Evolutionary conservation across 2,113 vertebrate genomes (phyloP).

Genomic region (Catharus minimus): DNA sequence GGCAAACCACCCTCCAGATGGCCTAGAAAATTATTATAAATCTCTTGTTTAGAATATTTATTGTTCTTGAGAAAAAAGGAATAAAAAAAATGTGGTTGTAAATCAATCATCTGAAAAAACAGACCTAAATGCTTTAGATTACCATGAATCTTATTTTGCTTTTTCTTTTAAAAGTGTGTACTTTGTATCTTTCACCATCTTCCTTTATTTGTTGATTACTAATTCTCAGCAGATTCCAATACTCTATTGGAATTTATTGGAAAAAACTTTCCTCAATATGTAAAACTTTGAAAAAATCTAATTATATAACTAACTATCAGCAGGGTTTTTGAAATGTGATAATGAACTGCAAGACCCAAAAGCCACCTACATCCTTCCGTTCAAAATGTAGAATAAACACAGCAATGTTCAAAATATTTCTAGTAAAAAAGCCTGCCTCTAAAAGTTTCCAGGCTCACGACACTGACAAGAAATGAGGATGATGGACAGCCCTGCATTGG

Average conservation of each 20-base stretch:
- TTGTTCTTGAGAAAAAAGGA: background rate
- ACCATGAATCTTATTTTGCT: background rate
- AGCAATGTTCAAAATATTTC: background rate
- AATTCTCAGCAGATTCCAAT: background rate
- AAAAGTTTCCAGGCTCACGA: background rate
- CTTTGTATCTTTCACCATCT: background rate
- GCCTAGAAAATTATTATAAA: background rate
- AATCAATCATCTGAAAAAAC: background rate
- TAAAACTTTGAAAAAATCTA: background rate
- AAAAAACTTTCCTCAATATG: background rate
- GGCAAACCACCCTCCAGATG: background rate
- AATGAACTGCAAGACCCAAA: background rate
- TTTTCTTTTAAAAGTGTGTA: background rate
- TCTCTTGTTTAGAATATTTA: background rate
- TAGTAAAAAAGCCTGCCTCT: background rate
- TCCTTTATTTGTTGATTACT: background rate
- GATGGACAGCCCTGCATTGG: background rate
- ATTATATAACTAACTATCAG: background rate
- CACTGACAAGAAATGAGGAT: background rate
- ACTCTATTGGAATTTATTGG: background rate
- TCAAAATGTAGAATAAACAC: background rate
- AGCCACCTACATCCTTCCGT: background rate
- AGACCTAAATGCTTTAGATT: background rate
- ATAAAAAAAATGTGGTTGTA: background rate
- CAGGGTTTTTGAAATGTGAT: background rate